Evolutionary conservation across 2,113 vertebrate genomes (phyloP), one percentile per base, ranked within the genome.

Genomic region (Microtus oregoni): DNA sequence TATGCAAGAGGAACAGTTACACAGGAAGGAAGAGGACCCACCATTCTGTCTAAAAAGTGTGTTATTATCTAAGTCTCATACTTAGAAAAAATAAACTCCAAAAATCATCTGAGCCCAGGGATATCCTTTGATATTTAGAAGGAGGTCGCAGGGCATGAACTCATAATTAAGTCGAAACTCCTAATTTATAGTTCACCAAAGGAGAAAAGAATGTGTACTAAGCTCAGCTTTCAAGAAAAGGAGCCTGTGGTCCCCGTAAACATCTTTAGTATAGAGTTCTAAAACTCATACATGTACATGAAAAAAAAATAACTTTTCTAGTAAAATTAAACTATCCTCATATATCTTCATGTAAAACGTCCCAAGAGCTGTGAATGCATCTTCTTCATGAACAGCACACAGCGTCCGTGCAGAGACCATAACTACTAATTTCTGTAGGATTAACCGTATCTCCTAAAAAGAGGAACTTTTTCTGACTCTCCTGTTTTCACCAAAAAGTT

Each of bases 101-200:
- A 91, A 98, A 97, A 76, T n/a, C 26, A 95, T 95, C 97, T 96
- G 76, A 96, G 97, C 92, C 86, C 75, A 93, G 90, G 96, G 97
- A 92, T 97, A 97, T 3, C 87, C 76, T 98, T 94, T 90, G 89
- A 96, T 97, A 52, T 96, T 94, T 81, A 81, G 67, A 79, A 95
- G 83, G 93, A 79, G 85, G 94, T 97, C 97, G 94, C n/a, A 81
- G 20, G 91, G 83, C 97, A 96, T 97, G 75, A 96, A 97, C 96
- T 90, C 95, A 7, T 1, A 97, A 47, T 41, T 77, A 91, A 86
- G 92, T 95, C 28, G 93, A 38, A 15, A 58, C 95, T 98, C 98
- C 89, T 97, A 81, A 85, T 67, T 41, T 35, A 28, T 47, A 76
- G 88, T 94, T 96, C 90, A 93, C 96, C 94, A 94, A 97, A 41